Conservation (phyloP, 2,113 vertebrate species). For the Cyphomyrus plagiostoma region DNA sequence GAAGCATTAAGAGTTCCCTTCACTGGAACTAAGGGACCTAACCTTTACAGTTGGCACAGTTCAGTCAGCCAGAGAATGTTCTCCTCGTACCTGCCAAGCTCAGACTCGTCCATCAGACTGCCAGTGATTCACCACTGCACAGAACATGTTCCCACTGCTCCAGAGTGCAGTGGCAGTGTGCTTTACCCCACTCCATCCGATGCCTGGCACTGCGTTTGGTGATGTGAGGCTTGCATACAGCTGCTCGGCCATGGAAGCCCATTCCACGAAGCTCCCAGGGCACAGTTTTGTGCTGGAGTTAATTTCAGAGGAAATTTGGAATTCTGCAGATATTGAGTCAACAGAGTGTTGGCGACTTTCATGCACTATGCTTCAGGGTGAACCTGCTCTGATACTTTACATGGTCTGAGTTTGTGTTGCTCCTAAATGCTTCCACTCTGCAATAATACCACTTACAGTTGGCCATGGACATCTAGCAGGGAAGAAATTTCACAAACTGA, state of each 20-base stretch:
- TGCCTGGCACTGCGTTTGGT: not conserved
- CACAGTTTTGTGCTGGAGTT: not conserved
- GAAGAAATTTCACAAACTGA: not conserved
- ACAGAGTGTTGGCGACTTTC: not conserved
- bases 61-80: not conserved
- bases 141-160: not conserved
- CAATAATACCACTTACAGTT: not conserved
- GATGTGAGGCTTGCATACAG: not conserved
- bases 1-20: not conserved
- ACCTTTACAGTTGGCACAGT: not conserved
- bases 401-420: not conserved
- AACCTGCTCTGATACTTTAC: not conserved
- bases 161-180: not conserved
- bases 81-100: too few species aligned
- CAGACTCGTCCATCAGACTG: too few species aligned
- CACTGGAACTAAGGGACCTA: not conserved
- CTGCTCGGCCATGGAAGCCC: not conserved
- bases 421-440: not conserved
- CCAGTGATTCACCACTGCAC: not conserved
- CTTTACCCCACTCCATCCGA: not conserved
- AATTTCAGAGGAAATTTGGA: not conserved
- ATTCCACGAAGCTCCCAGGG: not conserved
- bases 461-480: not conserved
- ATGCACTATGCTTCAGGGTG: not conserved
- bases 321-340: not conserved